Percentiles rank a stretch among this genome's conserved stretches.
Conservation (phyloP, 2,797 vertebrate genomes). For the Buphagus erythrorhynchus region DNA sequence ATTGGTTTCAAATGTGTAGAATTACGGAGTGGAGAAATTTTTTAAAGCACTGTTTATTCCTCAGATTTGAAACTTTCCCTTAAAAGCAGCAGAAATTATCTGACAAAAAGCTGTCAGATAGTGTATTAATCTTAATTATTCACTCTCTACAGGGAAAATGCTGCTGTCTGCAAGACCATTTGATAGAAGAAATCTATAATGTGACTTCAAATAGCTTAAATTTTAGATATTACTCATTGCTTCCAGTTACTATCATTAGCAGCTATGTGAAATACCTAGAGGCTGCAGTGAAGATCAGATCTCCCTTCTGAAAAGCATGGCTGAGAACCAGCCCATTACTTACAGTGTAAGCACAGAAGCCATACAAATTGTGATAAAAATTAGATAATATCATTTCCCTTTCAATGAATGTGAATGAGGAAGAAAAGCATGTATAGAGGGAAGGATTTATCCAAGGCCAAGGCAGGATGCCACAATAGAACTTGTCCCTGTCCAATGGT, state of each 20-base stretch:
- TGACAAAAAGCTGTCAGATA: background rate
- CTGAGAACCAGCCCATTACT: background rate
- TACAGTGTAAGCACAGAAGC: background rate
- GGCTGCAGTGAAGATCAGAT: background rate
- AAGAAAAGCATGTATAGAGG: background rate
- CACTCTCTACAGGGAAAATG: background rate
- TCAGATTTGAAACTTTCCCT: background rate
- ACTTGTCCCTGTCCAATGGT: background rate
- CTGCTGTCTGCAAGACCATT: background rate
- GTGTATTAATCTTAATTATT: conserved; percentile 39
- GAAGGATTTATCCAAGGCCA: background rate
- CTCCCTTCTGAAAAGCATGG: background rate
- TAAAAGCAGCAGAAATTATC: background rate
- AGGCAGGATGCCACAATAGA: background rate
- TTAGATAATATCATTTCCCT: background rate
- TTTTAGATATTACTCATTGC: background rate
- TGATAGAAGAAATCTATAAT: conserved; percentile 15
- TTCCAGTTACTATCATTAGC: background rate
- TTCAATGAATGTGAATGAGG: background rate
- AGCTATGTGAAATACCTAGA: background rate
- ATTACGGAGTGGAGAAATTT: background rate
- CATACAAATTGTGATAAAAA: background rate
- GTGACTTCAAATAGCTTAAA: background rate
- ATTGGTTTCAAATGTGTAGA: background rate
- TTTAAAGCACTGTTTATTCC: background rate